Evolutionary conservation across 2,888 invertebrate genomes (phyloP), one percentile per base, ranked within the genome.

Genomic region (Polia nebulosa): DNA sequence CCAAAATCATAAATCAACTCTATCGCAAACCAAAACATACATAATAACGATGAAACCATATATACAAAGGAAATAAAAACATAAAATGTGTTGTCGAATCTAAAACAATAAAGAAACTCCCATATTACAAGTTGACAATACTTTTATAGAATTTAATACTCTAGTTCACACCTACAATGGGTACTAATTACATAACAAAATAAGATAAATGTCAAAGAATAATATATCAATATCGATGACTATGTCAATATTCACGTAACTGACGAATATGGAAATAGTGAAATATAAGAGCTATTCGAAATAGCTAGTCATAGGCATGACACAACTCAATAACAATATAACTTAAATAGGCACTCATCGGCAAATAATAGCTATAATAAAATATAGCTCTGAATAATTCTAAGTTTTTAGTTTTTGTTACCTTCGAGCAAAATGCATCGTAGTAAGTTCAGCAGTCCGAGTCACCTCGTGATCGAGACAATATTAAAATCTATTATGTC

Each of bases 91-190:
- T 27, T 44, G 32, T 20, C 17, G 5, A 51, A 68, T 63, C 15
- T 53, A 63, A 80, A 76, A 68, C 78, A 72, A 76, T 80, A 70
- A 70, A 80, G 20, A 20, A 15, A 7, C 9, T 20, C 1, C 25
- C 9, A 53, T 25, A 3, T 39, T 9, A 27, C 44, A 39, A 44
- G 25, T 61, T 44, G n/a, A 72, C 47, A 60, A 66, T 29, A 49
- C 47, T 39, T 58, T 45, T 52, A 56, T 5, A 51, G 61, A 56
- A 29, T 52, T 66, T 15, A 36, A 52, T 55, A 58, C 17, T 22
- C 17, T 7, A 39, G 45, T 80, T 73, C 69, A 72, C 76, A 80
- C 76, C 76, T 70, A 69, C 51, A 64, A n/a, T n/a, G n/a, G 52
- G 7, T 49, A 51, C 59, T 75, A 60, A 65, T 72, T 51, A 58